Evolutionary conservation across 2,113 vertebrate genomes (phyloP).

Genomic region (Myocastor coypus): DNA sequence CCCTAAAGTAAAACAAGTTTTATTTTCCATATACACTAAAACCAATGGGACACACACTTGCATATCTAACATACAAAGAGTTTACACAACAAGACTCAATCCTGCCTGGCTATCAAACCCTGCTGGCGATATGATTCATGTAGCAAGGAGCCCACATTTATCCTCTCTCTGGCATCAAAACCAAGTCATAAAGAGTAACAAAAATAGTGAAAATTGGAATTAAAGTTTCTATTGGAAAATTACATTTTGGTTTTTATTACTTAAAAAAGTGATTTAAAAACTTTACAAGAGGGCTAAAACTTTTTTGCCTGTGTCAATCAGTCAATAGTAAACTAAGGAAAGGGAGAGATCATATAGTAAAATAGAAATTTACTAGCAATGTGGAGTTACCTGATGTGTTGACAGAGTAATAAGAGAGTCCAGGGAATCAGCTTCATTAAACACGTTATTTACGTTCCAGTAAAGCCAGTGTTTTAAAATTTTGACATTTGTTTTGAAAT

Average conservation of each 20-base stretch:
- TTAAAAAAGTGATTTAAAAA: not conserved
- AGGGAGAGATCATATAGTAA: not conserved
- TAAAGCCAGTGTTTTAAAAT: conserved; percentile 68
- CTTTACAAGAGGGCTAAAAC: not conserved
- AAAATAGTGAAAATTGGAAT: not conserved
- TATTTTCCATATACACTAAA: not conserved
- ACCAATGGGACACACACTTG: not conserved
- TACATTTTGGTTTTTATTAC: not conserved
- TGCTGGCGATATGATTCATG: too few relatives aligned
- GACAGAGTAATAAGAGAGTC: conserved; percentile 58
- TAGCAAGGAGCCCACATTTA: not conserved
- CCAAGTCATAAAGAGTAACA: not conserved
- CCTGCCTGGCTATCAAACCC: not conserved
- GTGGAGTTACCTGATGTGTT: conserved; percentile 2
- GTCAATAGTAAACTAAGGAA: conserved; percentile 3
- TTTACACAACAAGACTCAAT: not conserved
- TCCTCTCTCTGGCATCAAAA: conserved; percentile 48
- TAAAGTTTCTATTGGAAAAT: not conserved
- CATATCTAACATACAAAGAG: not conserved
- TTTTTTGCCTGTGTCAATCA: not conserved
- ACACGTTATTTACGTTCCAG: conserved; percentile 67
- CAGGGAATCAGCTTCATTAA: conserved; percentile 65
- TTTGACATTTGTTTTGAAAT: conserved; percentile 81
- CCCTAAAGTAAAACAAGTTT: conserved; percentile 13
- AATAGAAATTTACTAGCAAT: conserved; percentile 38